These are phyloP conservation scores for Cacoxenus indagator DNA, from an alignment of 2,888 invertebrate genomes.

Conservation along the genomic window DNA sequence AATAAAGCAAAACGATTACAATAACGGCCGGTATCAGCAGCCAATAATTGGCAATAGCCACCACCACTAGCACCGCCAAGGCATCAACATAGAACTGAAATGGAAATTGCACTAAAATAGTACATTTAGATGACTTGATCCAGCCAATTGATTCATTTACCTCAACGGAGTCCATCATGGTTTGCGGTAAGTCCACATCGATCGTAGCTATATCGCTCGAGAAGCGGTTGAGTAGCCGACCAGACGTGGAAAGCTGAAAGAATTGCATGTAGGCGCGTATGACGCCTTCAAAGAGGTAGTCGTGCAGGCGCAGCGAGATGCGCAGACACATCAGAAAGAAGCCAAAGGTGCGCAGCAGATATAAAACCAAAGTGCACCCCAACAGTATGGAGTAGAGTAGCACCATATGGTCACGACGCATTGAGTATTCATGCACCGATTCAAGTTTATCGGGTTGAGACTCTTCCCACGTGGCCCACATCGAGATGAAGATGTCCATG, in stretches of 20 bases:
- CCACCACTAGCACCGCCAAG: conserved; percentile 74
- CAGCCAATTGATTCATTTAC: conserved; percentile 63
- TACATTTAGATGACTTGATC: background rate
- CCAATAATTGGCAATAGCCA: conserved; percentile 76
- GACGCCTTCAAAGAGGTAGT: conserved; percentile 82
- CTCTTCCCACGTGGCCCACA: conserved; percentile 73
- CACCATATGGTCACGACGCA: conserved; percentile 53
- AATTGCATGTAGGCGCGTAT: conserved; percentile 81
- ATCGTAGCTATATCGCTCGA: conserved; percentile 80
- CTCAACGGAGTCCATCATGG: conserved; percentile 75
- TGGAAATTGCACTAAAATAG: background rate
- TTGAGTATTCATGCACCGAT: conserved; percentile 38
- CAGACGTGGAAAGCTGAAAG: conserved; percentile 79
- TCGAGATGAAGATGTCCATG: conserved; percentile 82
- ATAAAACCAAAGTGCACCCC: conserved; percentile 69
- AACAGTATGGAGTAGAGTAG: conserved; percentile 62
- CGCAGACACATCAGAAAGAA: conserved; percentile 82
- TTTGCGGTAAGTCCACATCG: conserved; percentile 75
- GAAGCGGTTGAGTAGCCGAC: conserved; percentile 81
- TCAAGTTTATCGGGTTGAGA: conserved; percentile 48
- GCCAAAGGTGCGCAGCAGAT: conserved; percentile 74
- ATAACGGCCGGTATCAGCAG: conserved; percentile 75
- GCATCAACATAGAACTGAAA: conserved; percentile 65
- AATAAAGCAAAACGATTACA: conserved; percentile 73
- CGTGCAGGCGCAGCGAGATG: conserved; percentile 82